Evolutionary conservation across 2,113 vertebrate genomes (phyloP).

Genomic region (Montifringilla adamsi): DNA sequence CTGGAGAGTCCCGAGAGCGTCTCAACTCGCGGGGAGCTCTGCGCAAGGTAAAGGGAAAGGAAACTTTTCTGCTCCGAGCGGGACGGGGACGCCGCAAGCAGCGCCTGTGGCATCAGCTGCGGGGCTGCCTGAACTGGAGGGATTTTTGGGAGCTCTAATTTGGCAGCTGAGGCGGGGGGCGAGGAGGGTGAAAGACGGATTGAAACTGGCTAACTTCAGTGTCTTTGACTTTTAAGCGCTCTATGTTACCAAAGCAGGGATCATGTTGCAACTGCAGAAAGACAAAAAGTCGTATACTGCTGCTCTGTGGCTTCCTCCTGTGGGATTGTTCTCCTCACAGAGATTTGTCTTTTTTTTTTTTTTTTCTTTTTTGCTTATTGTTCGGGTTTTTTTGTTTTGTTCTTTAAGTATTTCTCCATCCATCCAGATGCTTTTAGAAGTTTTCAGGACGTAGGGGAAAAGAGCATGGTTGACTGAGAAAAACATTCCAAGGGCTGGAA

Average conservation of each 20-base stretch:
- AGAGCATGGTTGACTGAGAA: neutral
- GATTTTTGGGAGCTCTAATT: neutral
- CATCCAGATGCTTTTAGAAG: neutral
- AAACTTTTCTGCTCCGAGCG: neutral
- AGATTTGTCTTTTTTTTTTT: neutral
- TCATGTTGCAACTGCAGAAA: constrained; percentile 41
- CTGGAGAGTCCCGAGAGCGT: constrained; percentile 48
- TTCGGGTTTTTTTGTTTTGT: neutral
- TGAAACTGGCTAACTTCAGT: neutral
- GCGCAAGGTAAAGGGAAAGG: constrained; percentile 63
- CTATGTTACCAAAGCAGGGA: constrained; percentile 35
- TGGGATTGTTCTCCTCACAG: neutral
- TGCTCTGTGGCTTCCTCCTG: neutral
- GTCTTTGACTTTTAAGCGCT: constrained; percentile 16
- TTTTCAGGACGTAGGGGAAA: neutral
- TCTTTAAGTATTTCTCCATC: neutral
- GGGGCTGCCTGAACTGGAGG: neutral
- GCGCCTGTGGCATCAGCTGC: neutral
- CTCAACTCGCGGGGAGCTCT: constrained; percentile 41
- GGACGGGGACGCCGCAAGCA: neutral
- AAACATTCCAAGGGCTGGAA: neutral
- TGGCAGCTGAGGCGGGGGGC: neutral
- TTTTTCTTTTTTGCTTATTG: too few species aligned
- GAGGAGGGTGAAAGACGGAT: neutral
- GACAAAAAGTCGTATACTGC: constrained; percentile 2